Percentiles rank a stretch among this genome's conserved stretches.
phyloP scores from a whole-genome alignment of 2,888 invertebrate species.

The Caenorhabditis uteleia region DNA sequence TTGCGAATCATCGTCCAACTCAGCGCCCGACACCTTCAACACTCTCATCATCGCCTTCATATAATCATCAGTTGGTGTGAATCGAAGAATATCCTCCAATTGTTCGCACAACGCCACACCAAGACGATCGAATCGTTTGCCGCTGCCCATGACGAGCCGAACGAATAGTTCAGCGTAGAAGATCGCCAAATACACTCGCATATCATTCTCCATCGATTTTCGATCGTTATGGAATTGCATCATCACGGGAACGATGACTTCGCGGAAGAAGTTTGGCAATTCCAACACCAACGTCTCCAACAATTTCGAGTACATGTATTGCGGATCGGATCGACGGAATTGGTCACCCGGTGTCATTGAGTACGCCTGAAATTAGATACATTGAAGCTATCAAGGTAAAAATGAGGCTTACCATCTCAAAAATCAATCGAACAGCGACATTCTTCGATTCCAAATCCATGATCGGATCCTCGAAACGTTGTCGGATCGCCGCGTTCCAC shows the following conservation, averaged over 20 bases:
- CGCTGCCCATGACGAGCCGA: too few species aligned
- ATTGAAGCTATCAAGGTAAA: background rate
- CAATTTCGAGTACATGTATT: conserved; percentile 28
- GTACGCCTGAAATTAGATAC: conserved; percentile 9
- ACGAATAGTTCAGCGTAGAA: conserved; percentile 31
- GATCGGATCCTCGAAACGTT: conserved; percentile 13
- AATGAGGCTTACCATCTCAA: conserved; percentile 22
- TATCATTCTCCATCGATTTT: conserved; percentile 6
- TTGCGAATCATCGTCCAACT: conserved; percentile 11
- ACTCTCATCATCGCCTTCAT: conserved; percentile 22
- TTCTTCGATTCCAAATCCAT: conserved; percentile 24
- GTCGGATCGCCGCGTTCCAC: conserved; percentile 25
- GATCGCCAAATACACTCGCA: conserved; percentile 18
- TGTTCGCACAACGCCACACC: conserved; percentile 21
- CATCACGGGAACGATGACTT: conserved; percentile 9
- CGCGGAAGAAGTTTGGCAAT: conserved; percentile 20
- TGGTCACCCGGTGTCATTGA: conserved; percentile 22
- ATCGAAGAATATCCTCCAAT: conserved; percentile 26
- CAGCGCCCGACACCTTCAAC: conserved; percentile 33
- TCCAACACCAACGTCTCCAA: conserved; percentile 21
- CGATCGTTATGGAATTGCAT: conserved; percentile 7
- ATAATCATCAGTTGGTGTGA: conserved; percentile 17
- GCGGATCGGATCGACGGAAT: conserved; percentile 22
- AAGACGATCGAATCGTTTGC: conserved; percentile 16
- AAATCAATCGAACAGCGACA: conserved; percentile 14